These are phyloP conservation scores for Lasioglossum malachurum DNA, from an alignment of 2,888 invertebrate species.

Conservation along the genomic window DNA sequence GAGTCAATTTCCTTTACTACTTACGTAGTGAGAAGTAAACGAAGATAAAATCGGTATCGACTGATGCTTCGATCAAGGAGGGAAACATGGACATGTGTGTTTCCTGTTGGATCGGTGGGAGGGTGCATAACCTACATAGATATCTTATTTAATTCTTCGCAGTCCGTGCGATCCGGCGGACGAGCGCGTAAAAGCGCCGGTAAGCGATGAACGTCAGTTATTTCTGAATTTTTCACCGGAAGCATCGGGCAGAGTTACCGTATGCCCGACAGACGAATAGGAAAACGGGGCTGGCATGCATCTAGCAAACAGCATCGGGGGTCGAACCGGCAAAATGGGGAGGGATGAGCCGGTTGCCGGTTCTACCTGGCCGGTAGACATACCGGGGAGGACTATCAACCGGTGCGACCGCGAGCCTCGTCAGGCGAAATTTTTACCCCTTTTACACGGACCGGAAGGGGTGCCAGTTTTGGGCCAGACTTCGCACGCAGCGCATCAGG, in stretches of 20 bases:
- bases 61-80: background rate
- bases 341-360: slow-evolving; percentile 49
- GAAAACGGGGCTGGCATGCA: slow-evolving; percentile 13
- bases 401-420: slow-evolving; percentile 52
- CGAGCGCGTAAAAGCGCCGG: background rate
- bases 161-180: background rate
- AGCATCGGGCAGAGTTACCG: slow-evolving; percentile 1
- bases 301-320: slow-evolving; percentile 11
- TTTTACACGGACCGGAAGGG: slow-evolving; percentile 72
- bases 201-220: slow-evolving; percentile 26
- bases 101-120: background rate
- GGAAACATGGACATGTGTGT: background rate
- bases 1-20: background rate
- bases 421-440: slow-evolving; percentile 69
- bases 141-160: slow-evolving; percentile 8
- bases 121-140: background rate
- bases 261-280: slow-evolving; percentile 29
- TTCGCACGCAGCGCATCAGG: slow-evolving; percentile 81
- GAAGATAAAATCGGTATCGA: background rate
- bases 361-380: slow-evolving; percentile 62
- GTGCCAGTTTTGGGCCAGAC: slow-evolving; percentile 83
- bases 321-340: slow-evolving; percentile 25
- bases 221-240: slow-evolving; percentile 31
- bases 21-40: too few relatives aligned
- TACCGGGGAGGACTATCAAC: slow-evolving; percentile 19